phyloP scores from a whole-genome alignment of 2,797 vertebrate genomes.

The Lacerta bilineata region DNA sequence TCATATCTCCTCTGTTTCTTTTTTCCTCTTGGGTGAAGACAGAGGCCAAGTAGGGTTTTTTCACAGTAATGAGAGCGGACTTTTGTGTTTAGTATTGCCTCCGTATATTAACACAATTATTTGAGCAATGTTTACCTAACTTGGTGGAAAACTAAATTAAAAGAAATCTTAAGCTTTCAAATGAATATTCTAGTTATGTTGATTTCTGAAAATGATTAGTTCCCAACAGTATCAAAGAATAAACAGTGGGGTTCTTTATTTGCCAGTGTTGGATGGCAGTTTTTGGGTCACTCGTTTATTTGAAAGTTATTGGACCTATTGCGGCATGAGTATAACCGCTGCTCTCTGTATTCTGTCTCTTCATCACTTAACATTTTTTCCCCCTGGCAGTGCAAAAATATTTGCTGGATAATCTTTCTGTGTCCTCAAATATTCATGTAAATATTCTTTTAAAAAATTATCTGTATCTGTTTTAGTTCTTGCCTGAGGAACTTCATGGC shows the following conservation, averaged over 20 bases:
- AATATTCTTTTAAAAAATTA: background rate
- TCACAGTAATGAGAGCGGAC: background rate
- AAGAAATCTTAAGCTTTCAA: background rate
- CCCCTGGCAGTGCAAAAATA: background rate
- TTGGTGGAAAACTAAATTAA: background rate
- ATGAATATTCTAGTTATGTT: background rate
- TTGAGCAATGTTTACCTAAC: background rate
- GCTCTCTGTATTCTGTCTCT: background rate
- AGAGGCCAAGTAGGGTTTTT: no score
- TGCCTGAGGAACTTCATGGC: background rate
- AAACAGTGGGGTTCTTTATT: background rate
- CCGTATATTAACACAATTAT: background rate
- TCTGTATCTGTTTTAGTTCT: slow-evolving; percentile 9
- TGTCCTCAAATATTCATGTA: background rate
- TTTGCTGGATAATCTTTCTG: background rate
- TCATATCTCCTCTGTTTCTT: no score
- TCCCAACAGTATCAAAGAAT: background rate
- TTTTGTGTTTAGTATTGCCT: background rate
- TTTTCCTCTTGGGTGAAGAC: no score
- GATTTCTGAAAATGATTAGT: background rate
- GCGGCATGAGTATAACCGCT: background rate
- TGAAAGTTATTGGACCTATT: background rate
- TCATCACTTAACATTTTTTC: background rate
- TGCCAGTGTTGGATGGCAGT: background rate
- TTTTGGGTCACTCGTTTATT: background rate